Base-by-base conservation (phyloP, 2,888 invertebrate genomes). In the Epicampocera succincta region DNA sequence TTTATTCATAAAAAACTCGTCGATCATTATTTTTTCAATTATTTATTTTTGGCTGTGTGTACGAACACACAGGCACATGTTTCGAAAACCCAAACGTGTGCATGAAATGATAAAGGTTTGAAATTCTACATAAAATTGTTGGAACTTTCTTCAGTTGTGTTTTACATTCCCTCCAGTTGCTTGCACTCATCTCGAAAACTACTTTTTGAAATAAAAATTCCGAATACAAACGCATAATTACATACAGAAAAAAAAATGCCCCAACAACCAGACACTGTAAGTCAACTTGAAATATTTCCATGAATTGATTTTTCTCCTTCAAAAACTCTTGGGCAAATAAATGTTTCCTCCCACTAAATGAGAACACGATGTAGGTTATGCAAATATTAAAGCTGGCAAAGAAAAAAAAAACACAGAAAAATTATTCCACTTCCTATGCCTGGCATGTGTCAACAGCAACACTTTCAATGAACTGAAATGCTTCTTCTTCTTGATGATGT, bases 381-480 rank as follows among this genome's bases (percentile, higher is more conserved):
- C 52, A 75, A 75, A 75, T 68, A 68, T 50, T 48, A 44, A 56
- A 11, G 25, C 25, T 15, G n/a, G 11, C 5, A 13, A 60, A 66
- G 15, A 21, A 4, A 33, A 21, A 33, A 19, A 17, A 56, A 33
- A 48, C 12, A 38, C 6, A 17, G n/a, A n/a, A n/a, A n/a, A n/a
- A n/a, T n/a, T 5, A 42, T 56, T 58, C 2, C 6, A 33, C 52
- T 60, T 68, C 54, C 60, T 40, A 25, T 54, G 46, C 44, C 61
- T 46, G 61, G 61, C 69, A 61, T 63, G 69, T 69, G 69, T 69
- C 61, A 69, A 61, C 29, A 69, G 21, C 52, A 69, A 76, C 69
- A 76, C 69, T 69, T 76, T 61, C 69, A 61, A 76, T 69, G 61
- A 76, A 76, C 61, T 69, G 38, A 52, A 68, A 42, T 44, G 42